Base-by-base conservation (phyloP, 1,140 invertebrate genomes). In the Lepidostoma basale region DNA sequence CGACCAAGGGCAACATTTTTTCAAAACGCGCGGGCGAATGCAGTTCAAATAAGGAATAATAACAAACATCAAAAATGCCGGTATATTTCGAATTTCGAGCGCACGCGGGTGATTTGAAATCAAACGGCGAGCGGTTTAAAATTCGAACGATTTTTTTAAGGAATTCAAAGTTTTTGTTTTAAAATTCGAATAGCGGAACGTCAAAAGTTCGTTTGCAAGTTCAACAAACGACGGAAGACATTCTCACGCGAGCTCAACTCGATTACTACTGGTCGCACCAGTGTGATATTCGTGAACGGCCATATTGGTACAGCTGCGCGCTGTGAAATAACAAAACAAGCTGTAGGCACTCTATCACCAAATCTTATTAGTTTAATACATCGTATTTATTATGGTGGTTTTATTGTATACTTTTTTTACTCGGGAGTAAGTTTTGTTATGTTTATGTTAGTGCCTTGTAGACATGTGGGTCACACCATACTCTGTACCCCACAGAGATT, bases 181-280 rank as follows among this genome's bases (percentile, higher is more conserved):
- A n/a, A n/a, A n/a, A n/a, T n/a, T 6, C 33, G 9, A 16, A 1
- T 8, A 3, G 14, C 26, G 52, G 28, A 56, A 30, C 28, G 52
- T 56, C 52, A 56, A 33, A 56, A 56, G 52, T 56, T 56, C 52
- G 52, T 28, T n/a, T n/a, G n/a, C n/a, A n/a, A 20, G 28, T 56
- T 16, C 14, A 18, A 33, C 25, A 14, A 26, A 14, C n/a, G 6
- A 56, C 52, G 52, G 33, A 14, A 56, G 47, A 25, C 47, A 52
- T 18, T 10, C 52, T 16, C 52, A 8, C 52, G 9, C 8, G 4
- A 30, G 20, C 5, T 10, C 52, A 12, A 33, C 52, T 30, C 23
- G 52, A 56, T 20, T 2, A 2, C 14, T 18, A 56, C 52, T 56
- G 52, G 25, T 20, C 26, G 52, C n/a, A 33, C 20, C 8, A 23